Evolutionary conservation across 1,140 invertebrate genomes (phyloP).

Genomic region (Eriosoma lanigerum): DNA sequence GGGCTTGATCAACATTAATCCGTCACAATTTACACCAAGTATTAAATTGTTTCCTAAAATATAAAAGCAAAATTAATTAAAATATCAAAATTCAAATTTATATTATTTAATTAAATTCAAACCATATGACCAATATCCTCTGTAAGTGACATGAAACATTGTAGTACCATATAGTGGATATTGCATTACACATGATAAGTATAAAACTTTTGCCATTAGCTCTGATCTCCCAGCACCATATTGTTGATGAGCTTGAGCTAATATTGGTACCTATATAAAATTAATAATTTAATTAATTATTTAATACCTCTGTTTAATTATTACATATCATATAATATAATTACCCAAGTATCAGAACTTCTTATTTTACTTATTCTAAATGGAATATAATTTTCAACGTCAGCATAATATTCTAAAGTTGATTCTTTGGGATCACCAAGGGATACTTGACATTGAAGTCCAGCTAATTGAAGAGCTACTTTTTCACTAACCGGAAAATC

Average conservation of each 20-base stretch:
- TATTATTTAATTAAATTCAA: conserved; percentile 55
- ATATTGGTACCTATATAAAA: conserved; percentile 69
- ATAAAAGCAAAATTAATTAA: background rate
- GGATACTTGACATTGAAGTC: conserved; percentile 89
- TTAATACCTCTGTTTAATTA: too few species aligned
- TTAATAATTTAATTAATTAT: too few species aligned
- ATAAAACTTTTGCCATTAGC: conserved; percentile 88
- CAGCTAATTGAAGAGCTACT: conserved; percentile 88
- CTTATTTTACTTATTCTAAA: conserved; percentile 72
- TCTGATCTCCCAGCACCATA: conserved; percentile 89
- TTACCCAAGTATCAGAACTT: conserved; percentile 76
- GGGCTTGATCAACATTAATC: conserved; percentile 83
- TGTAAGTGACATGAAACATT: conserved; percentile 87
- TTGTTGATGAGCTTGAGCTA: conserved; percentile 82
- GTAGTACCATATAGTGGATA: conserved; percentile 94
- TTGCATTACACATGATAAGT: conserved; percentile 95
- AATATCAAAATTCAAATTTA: background rate
- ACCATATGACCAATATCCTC: conserved; percentile 89
- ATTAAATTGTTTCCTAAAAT: conserved; percentile 64
- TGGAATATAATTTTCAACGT: conserved; percentile 79
- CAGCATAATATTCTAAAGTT: conserved; percentile 74
- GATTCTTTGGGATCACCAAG: conserved; percentile 81
- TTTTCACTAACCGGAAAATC: conserved; percentile 94
- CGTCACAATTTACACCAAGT: conserved; percentile 88
- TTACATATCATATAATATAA: conserved; percentile 42